Conservation (phyloP, 1,140 invertebrate genomes). For the Campoletis sonorensis region DNA sequence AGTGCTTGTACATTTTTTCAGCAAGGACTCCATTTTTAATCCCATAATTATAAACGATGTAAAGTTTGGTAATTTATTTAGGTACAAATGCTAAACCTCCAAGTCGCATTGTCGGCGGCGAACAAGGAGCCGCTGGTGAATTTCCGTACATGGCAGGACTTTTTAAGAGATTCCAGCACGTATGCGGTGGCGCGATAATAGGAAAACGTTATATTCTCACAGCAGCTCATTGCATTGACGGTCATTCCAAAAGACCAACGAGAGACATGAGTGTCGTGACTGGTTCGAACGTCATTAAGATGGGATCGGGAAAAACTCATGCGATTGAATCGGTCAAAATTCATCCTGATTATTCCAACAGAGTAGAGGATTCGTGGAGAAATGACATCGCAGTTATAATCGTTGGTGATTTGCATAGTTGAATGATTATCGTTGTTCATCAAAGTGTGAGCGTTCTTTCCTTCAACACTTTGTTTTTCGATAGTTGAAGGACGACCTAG, state of each 20-base stretch:
- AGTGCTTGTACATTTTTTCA: background rate
- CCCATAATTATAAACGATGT: background rate
- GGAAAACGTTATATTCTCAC: conserved; percentile 72
- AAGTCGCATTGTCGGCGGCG: conserved; percentile 57
- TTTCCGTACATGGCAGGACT: conserved; percentile 69
- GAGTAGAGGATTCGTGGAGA: background rate
- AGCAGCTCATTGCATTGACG: conserved; percentile 75
- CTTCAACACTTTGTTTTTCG: background rate
- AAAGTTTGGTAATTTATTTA: background rate
- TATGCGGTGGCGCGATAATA: conserved; percentile 74
- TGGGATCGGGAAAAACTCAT: background rate
- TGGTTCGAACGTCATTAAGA: background rate
- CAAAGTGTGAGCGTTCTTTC: too few species aligned
- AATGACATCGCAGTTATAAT: conserved; percentile 27
- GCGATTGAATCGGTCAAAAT: background rate
- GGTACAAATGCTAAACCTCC: conserved; percentile 18
- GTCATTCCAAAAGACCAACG: conserved; percentile 36
- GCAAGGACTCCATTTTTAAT: too few species aligned
- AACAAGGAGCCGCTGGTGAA: conserved; percentile 29
- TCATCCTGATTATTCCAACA: conserved; percentile 10
- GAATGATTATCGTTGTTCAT: too few species aligned
- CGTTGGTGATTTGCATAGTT: conserved; percentile 3
- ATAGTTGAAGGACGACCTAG: conserved; percentile 42
- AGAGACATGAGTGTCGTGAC: conserved; percentile 37
- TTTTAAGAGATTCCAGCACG: conserved; percentile 69